Conservation (phyloP, 2,888 invertebrate species). For the Cantharis rufa region DNA sequence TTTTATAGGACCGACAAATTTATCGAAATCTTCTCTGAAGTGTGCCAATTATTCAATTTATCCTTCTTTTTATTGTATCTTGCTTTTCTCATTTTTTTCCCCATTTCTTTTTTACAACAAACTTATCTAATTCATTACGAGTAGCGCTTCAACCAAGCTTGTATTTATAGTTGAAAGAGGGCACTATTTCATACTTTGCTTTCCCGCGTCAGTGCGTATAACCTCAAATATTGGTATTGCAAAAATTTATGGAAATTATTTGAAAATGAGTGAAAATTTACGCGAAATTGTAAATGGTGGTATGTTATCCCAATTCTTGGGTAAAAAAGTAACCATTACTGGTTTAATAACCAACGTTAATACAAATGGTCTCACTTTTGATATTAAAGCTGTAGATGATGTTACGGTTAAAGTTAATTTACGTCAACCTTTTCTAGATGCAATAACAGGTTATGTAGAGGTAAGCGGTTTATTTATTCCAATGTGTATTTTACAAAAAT, state of each 20-base stretch:
- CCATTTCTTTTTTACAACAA: no score
- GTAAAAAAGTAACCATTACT: conserved; percentile 47
- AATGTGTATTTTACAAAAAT: not conserved
- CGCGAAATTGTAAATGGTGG: conserved; percentile 50
- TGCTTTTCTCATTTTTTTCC: no score
- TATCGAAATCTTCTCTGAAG: no score
- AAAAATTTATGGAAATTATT: not conserved
- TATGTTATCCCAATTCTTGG: conserved; percentile 45
- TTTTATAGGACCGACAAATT: no score
- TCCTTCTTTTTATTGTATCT: no score
- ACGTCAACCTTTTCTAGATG: conserved; percentile 43
- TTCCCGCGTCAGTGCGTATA: not conserved
- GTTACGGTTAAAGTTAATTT: conserved; percentile 45
- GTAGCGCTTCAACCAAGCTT: not conserved
- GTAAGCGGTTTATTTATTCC: conserved; percentile 35
- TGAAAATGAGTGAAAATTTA: conserved; percentile 31
- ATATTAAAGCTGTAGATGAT: conserved; percentile 47
- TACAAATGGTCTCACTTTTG: conserved; percentile 46
- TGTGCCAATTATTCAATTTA: no score
- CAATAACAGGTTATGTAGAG: conserved; percentile 50
- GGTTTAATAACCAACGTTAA: conserved; percentile 46
- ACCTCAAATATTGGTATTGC: not conserved
- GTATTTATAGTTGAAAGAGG: not conserved
- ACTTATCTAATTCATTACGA: no score
- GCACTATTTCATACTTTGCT: not conserved